Evolutionary conservation across 2,797 vertebrate species (phyloP), one percentile per base, ranked within the genome.

Genomic region (Paramormyrops hopkinsi): DNA sequence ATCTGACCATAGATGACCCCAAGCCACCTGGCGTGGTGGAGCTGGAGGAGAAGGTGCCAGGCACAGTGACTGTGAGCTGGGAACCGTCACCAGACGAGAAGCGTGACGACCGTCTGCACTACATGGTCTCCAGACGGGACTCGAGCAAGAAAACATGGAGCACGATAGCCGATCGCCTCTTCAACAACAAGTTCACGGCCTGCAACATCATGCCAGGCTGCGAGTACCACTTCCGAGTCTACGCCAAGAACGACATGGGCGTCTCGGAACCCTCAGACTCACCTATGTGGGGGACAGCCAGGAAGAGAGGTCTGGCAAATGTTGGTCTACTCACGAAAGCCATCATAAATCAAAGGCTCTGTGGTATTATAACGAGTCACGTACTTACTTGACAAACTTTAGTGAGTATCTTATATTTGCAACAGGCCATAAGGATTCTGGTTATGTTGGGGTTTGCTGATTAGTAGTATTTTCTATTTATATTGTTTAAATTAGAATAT

Each of bases 201-300:
- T 95, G 95, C 92, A 95, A 94, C 0, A 91, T 97, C 90, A 90
- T 98, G 92, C 95, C 94, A 0, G 97, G 97, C 41, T 94, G 94
- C 12, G 94, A 97, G 88, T 98, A 98, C 91, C 94, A 96, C 92
- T 98, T 98, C 29, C 93, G 96, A 0, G 96, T 98, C 14, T 94
- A 97, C 86, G 97, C 98, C 92, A 97, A 97, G 92, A 98, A 97
- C 0, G 94, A 94, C 91, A 93, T 97, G 93, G 97, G 97, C 46
- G 22, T 91, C 89, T 98, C 97, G 19, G 91, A 90, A 4, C 96
- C 97, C 0, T 96, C 97, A 0, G 97, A 97, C 89, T 97, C 96
- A 4, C 93, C 96, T 2, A 96, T 95, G n/a, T 98, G 97, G 97
- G 94, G 92, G 54, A 91, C 92, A 87, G 89, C 88, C 48, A 96